These are phyloP conservation scores for Esperia sulphurella DNA, from an alignment of 2,888 invertebrate species.

Conservation along the genomic window DNA sequence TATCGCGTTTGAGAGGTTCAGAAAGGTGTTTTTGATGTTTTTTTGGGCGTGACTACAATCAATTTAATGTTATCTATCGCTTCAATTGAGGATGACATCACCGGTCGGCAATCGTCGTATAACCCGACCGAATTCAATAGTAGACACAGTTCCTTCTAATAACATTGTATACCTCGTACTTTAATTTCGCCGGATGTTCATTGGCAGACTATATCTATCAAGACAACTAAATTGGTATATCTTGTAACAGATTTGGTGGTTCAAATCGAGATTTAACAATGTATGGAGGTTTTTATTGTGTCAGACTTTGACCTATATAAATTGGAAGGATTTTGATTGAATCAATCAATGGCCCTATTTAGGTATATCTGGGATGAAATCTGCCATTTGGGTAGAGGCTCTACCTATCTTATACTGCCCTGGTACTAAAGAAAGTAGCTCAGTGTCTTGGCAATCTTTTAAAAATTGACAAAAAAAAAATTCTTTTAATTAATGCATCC, in stretches of 20 bases:
- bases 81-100: constrained; percentile 63
- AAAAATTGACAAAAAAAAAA: no score
- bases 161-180: constrained; percentile 7
- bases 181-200: constrained; percentile 17
- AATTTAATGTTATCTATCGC: constrained; percentile 57
- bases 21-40: constrained; percentile 12
- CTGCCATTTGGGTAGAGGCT: no score
- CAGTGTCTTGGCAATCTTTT: no score
- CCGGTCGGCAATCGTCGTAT: constrained; percentile 45
- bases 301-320: background rate
- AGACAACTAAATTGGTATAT: background rate
- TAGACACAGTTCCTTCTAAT: background rate
- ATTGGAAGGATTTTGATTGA: background rate
- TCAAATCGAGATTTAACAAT: background rate
- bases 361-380: no score
- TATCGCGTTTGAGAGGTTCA: background rate
- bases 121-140: constrained; percentile 40
- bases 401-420: no score
- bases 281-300: background rate
- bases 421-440: no score
- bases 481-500: no score
- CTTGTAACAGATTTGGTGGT: background rate
- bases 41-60: constrained; percentile 64
- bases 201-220: constrained; percentile 10
- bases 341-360: no score